Evolutionary conservation across 2,113 vertebrate genomes (phyloP).

Genomic region (Scortum barcoo): DNA sequence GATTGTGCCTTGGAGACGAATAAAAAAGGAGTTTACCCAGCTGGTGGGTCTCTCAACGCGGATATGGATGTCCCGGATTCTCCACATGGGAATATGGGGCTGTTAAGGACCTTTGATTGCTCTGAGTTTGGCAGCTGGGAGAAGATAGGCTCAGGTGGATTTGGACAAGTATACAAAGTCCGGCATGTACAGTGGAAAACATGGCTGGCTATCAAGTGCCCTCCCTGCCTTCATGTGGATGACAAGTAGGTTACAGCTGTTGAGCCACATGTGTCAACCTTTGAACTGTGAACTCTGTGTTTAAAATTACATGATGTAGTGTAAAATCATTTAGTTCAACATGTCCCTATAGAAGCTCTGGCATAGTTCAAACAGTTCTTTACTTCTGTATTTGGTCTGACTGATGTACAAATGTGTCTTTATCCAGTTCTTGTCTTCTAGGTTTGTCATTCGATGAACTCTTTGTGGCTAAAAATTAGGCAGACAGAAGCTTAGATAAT

Average conservation of each 20-base stretch:
- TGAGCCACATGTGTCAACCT: neutral
- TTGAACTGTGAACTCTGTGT: neutral
- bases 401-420: neutral
- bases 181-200: constrained; percentile 98
- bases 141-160: constrained; percentile 96
- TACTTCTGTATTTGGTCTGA: neutral
- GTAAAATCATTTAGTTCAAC: neutral
- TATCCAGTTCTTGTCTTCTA: neutral
- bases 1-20: constrained; percentile 56
- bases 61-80: constrained; percentile 88
- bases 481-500: neutral
- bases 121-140: constrained; percentile 94
- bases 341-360: neutral
- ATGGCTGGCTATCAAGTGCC: constrained; percentile 97
- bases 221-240: constrained; percentile 95
- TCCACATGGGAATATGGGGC: constrained; percentile 90
- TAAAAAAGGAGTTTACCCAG: constrained; percentile 51
- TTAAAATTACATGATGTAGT: neutral
- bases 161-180: constrained; percentile 98
- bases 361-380: neutral
- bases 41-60: constrained; percentile 56
- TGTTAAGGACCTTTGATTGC: constrained; percentile 92
- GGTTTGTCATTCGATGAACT: neutral
- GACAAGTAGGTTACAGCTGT: constrained; percentile 89
- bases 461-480: neutral